Base-by-base conservation (phyloP, 1,140 invertebrate species). In the Drosophila mojavensis region DNA sequence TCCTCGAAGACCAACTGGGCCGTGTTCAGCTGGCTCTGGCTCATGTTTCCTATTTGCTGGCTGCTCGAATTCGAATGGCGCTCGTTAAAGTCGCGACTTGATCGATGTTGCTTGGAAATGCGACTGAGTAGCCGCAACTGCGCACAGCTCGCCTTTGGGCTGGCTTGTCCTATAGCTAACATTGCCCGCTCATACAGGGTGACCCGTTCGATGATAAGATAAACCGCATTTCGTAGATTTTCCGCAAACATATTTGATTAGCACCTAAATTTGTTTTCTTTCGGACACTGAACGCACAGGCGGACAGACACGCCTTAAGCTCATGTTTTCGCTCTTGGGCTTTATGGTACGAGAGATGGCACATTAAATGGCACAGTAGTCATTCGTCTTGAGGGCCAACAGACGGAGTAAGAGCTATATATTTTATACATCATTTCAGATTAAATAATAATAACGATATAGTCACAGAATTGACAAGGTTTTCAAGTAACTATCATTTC, bases 1-100 rank as follows among this genome's bases (percentile, higher is more conserved):
- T 93, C 86, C 67, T 84, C 83, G 48, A 93, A 93, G 54, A 91
- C 82, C 36, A 94, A 61, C 59, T 84, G 74, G 39, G 79, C 79
- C 5, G 82, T 89, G 26, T 75, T 81, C 39, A 89, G 65, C 11
- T 88, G 84, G 36, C 20, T 76, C 58, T 83, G 79, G 70, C 78
- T 89, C 71, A 83, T 79, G 47, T 65, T 78, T 50, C 13, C 24
- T 62, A 28, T 47, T 51, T 65, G 61, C 61, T 60, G 63, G 26
- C 51, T 50, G 43, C 13, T 17, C 17, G 17, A 17, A 17, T 17
- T 10, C 39, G 39, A n/a, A 10, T 41, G 39, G 41, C 43, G 17
- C 36, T 39, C 36, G 36, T 13, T 11, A 41, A 13, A 55, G 55
- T 63, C 47, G 28, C 30, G 13, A 10, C 53, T 36, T 7, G 71